Conservation (phyloP, 2,888 invertebrate species). For the Amphiduros pacificus region DNA sequence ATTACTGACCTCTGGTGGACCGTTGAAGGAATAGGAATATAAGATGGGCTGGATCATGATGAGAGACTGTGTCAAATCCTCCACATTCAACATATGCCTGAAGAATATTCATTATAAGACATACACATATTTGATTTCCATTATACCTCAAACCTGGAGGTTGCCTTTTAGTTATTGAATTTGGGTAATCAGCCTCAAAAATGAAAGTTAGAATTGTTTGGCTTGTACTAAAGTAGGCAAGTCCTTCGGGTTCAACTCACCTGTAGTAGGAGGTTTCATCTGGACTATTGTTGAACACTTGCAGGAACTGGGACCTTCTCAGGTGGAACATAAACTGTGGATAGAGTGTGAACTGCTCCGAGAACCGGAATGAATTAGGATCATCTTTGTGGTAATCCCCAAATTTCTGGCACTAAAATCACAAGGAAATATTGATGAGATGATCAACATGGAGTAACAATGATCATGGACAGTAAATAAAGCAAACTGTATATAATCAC, state of each 20-base stretch:
- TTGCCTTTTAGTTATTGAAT: too few relatives aligned
- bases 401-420: constrained; percentile 93
- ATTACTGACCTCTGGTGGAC: constrained; percentile 73
- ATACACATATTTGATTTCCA: background rate
- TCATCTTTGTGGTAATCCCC: constrained; percentile 98
- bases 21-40: constrained; percentile 97
- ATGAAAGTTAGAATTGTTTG: too few relatives aligned
- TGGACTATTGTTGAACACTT: constrained; percentile 99
- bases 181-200: too few relatives aligned
- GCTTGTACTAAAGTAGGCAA: too few relatives aligned
- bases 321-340: constrained; percentile 99
- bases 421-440: constrained; percentile 15
- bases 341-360: constrained; percentile 96
- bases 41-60: constrained; percentile 99
- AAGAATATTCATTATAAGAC: background rate
- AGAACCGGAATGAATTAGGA: constrained; percentile 91
- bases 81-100: constrained; percentile 95
- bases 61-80: constrained; percentile 94
- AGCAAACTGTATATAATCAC: too few relatives aligned
- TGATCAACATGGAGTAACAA: too few relatives aligned
- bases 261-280: constrained; percentile 99
- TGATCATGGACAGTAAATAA: too few relatives aligned
- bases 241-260: constrained; percentile 59
- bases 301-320: constrained; percentile 95
- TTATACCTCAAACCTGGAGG: background rate